Percentiles rank a stretch among this genome's conserved stretches.
These are phyloP conservation scores for Chunga burmeisteri DNA, from an alignment of 2,113 vertebrate species.

Conservation along the genomic window DNA sequence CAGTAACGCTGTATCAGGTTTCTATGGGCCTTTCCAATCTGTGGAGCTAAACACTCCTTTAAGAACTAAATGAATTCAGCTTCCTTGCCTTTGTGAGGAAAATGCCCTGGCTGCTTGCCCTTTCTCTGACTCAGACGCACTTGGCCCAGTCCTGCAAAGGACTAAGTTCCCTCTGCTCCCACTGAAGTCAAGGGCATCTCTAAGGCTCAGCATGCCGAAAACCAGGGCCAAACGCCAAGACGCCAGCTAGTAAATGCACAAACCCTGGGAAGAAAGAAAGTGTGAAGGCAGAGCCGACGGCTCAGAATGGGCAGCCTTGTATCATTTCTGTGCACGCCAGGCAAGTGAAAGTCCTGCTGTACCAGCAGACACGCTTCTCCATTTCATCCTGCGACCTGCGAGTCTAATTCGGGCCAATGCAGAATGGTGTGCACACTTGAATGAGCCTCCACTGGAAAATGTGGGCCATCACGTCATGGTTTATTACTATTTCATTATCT, in stretches of 20 bases:
- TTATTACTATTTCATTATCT: background rate
- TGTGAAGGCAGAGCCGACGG: background rate
- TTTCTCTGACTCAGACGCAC: background rate
- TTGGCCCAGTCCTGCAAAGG: background rate
- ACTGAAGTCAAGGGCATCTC: background rate
- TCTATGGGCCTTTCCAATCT: background rate
- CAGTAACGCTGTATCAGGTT: background rate
- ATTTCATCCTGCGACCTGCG: background rate
- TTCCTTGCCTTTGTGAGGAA: background rate
- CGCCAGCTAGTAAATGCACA: background rate
- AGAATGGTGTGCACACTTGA: background rate
- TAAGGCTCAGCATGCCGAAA: background rate
- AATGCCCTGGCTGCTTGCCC: background rate
- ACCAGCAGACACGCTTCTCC: background rate
- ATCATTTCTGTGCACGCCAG: background rate
- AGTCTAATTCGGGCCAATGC: background rate
- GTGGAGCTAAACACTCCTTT: background rate
- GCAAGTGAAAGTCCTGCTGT: background rate
- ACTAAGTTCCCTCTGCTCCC: background rate
- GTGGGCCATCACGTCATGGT: background rate
- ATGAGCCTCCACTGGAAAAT: background rate
- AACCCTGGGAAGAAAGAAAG: background rate
- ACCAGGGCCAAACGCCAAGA: background rate
- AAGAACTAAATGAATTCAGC: background rate
- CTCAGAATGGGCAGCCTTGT: background rate